Evolutionary conservation across 2,888 invertebrate genomes (phyloP).

Genomic region (Drosophila antonietae): DNA sequence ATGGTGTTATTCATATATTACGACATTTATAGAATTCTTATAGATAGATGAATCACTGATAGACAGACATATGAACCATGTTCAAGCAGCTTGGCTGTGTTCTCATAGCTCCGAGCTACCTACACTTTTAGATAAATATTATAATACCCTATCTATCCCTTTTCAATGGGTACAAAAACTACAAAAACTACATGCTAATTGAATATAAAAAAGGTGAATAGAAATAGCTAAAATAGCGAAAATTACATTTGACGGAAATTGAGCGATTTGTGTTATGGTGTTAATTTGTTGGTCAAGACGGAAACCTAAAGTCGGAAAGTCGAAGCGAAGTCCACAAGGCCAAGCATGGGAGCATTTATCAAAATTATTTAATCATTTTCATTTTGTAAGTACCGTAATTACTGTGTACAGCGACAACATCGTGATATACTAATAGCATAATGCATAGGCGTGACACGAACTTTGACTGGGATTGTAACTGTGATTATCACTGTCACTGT

Average conservation of each 20-base stretch:
- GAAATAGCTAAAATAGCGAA: slow-evolving; percentile 27
- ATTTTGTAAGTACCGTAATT: slow-evolving; percentile 21
- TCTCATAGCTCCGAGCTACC: not conserved
- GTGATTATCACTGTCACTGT: not conserved
- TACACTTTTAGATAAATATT: not conserved
- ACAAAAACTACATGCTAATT: slow-evolving; percentile 51
- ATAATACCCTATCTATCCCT: not conserved
- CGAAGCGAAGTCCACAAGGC: slow-evolving; percentile 36
- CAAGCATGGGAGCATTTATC: slow-evolving; percentile 21
- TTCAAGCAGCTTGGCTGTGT: not conserved
- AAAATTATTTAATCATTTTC: slow-evolving; percentile 28
- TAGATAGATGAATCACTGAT: not conserved
- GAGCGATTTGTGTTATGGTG: slow-evolving; percentile 60
- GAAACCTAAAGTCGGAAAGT: slow-evolving; percentile 1
- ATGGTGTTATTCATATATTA: not conserved
- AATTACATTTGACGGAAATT: slow-evolving; percentile 71
- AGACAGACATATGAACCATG: too few species aligned
- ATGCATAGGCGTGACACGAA: slow-evolving; percentile 5
- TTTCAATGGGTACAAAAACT: not conserved
- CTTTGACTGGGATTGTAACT: not conserved
- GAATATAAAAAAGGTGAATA: slow-evolving; percentile 26
- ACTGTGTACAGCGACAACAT: slow-evolving; percentile 2
- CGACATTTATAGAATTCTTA: not conserved
- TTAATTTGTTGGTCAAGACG: slow-evolving; percentile 61
- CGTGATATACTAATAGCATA: slow-evolving; percentile 12